A percentile compares a stretch with the other conserved stretches of the same genome.
Conservation (phyloP, 2,797 vertebrate genomes). For the Hoplostethus atlanticus region DNA sequence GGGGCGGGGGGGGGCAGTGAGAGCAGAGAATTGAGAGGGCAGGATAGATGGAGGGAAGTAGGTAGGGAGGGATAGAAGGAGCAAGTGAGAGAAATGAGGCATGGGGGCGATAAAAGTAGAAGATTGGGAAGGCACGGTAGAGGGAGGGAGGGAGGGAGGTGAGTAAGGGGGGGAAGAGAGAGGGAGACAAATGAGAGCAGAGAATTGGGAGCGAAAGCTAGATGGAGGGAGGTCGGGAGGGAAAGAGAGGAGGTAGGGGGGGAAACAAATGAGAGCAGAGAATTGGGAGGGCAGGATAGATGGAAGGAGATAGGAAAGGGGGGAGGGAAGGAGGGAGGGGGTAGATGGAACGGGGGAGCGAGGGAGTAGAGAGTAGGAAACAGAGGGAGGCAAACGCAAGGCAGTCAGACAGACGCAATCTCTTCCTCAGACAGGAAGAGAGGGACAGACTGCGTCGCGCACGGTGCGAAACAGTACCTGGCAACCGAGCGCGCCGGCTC, state of each 20-base stretch:
- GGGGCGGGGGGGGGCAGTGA: slow-evolving; percentile 8
- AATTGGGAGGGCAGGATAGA: slow-evolving; percentile 35
- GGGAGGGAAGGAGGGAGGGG: slow-evolving; percentile 7
- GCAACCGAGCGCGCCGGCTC: slow-evolving; percentile 23
- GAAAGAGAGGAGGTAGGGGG: slow-evolving; percentile 10
- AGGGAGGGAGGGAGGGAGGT: not conserved
- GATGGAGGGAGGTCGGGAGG: slow-evolving; percentile 33
- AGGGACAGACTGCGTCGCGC: not conserved
- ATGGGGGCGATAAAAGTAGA: slow-evolving; percentile 27
- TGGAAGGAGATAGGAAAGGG: slow-evolving; percentile 25
- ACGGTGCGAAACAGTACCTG: slow-evolving; percentile 9
- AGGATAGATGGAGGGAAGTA: slow-evolving; percentile 15
- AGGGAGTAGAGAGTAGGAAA: slow-evolving; percentile 30
- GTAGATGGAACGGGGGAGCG: not conserved
- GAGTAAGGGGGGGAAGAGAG: not conserved
- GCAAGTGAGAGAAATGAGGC: slow-evolving; percentile 30
- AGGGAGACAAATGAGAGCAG: slow-evolving; percentile 35
- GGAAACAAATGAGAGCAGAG: slow-evolving; percentile 47
- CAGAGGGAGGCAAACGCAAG: not conserved
- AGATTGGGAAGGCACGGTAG: not conserved
- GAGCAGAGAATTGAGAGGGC: slow-evolving; percentile 19
- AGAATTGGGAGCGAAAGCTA: slow-evolving; percentile 34
- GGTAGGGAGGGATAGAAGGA: not conserved
- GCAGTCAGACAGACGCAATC: slow-evolving; percentile 2
- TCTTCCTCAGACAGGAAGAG: not conserved